These are phyloP conservation scores for Tenthredo notha DNA, from an alignment of 2,888 invertebrate genomes.

Conservation along the genomic window DNA sequence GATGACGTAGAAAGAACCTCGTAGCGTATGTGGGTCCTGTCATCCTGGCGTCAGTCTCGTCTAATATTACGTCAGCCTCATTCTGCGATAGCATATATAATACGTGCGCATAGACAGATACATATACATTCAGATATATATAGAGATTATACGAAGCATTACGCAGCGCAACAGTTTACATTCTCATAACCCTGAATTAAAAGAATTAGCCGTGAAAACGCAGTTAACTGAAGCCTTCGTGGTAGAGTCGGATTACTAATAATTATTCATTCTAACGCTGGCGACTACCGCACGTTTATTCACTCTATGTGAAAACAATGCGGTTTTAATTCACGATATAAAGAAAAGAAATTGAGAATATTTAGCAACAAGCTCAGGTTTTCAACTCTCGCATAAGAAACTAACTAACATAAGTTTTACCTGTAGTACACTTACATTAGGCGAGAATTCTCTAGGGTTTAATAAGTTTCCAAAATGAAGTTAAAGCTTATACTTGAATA, in stretches of 20 bases:
- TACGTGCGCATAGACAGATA: not conserved
- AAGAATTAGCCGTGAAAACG: conserved; percentile 62
- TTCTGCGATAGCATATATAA: not conserved
- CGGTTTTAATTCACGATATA: not conserved
- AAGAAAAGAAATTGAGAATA: not conserved
- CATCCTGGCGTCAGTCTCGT: conserved; percentile 28
- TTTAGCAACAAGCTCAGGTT: not conserved
- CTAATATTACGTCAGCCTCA: conserved; percentile 28
- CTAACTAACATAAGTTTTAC: not conserved
- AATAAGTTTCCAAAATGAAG: not conserved
- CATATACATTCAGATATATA: too few relatives aligned
- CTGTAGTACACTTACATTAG: not conserved
- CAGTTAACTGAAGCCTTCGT: conserved; percentile 57
- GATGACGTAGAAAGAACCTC: conserved; percentile 5
- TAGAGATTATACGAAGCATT: not conserved
- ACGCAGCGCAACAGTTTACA: conserved; percentile 50
- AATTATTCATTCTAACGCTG: conserved; percentile 52
- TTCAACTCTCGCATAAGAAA: not conserved
- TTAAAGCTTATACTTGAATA: not conserved
- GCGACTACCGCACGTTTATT: not conserved
- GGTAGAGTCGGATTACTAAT: conserved; percentile 54
- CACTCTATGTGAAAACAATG: not conserved
- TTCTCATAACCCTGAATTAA: conserved; percentile 72
- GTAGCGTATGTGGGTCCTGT: not conserved
- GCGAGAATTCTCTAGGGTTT: not conserved